Conservation (phyloP, 2,797 vertebrate species). For the Eutrigla gurnardus region DNA sequence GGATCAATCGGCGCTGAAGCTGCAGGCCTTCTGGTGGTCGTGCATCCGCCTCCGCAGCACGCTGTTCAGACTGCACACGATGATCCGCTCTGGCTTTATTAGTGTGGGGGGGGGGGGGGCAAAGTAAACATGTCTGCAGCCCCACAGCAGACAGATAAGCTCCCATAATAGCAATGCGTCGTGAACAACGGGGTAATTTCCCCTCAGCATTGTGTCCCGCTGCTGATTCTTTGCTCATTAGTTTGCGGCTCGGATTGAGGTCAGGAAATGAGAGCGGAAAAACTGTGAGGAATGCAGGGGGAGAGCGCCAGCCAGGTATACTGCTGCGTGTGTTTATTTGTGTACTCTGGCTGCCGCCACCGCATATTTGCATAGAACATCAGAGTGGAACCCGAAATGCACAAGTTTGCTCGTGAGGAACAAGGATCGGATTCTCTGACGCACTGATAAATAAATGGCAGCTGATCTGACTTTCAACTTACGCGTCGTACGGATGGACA, state of each 20-base stretch:
- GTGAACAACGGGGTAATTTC: constrained; percentile 54
- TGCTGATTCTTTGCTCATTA: constrained; percentile 74
- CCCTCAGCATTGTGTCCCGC: constrained; percentile 57
- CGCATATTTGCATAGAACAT: constrained; percentile 60
- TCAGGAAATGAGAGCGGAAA: constrained; percentile 79
- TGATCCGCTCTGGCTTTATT: constrained; percentile 46
- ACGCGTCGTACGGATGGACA: too few relatives aligned
- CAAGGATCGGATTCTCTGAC: not conserved
- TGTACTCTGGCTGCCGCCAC: constrained; percentile 56
- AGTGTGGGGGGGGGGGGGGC: not conserved
- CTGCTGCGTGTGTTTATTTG: constrained; percentile 36
- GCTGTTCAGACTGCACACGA: constrained; percentile 57
- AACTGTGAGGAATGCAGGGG: constrained; percentile 72
- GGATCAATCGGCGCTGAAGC: constrained; percentile 36
- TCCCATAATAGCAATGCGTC: constrained; percentile 38
- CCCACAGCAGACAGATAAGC: constrained; percentile 53
- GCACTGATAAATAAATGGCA: not conserved
- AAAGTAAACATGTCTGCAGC: constrained; percentile 58
- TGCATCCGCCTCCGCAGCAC: constrained; percentile 42
- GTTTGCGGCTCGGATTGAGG: constrained; percentile 73
- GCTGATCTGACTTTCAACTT: not conserved
- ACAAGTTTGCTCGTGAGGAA: constrained; percentile 35
- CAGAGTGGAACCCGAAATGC: constrained; percentile 32
- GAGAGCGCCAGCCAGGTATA: constrained; percentile 74
- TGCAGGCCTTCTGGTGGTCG: constrained; percentile 15